Conservation (phyloP, 1,140 invertebrate species). For the Tetragnatha versicolor region DNA sequence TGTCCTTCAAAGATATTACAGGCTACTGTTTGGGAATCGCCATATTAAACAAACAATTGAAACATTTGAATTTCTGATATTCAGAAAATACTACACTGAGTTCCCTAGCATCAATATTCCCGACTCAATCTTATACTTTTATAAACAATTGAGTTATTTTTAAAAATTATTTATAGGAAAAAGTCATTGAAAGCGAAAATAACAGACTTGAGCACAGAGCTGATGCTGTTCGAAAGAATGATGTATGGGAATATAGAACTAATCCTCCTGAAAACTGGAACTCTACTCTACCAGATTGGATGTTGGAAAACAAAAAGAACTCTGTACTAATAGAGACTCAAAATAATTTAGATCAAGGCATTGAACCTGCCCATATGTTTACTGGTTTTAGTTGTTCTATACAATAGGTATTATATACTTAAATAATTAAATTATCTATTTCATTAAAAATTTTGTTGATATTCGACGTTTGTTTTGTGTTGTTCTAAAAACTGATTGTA, state of each 20-base stretch:
- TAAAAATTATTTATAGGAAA: constrained; percentile 67
- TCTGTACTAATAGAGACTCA: constrained; percentile 32
- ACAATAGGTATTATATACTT: not conserved
- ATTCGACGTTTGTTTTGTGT: not conserved
- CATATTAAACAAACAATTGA: not conserved
- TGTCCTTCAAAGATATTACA: not conserved
- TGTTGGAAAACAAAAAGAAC: constrained; percentile 40
- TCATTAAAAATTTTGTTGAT: not conserved
- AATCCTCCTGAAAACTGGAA: constrained; percentile 80
- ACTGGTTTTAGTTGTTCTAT: constrained; percentile 35
- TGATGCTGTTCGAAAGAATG: constrained; percentile 73
- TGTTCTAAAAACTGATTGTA: too few relatives aligned
- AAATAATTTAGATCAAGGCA: constrained; percentile 37
- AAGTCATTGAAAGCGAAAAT: constrained; percentile 76
- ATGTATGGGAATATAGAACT: constrained; percentile 79
- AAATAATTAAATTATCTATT: not conserved
- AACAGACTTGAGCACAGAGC: constrained; percentile 71
- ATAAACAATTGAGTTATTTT: not conserved
- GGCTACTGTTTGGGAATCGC: not conserved
- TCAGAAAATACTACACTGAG: not conserved
- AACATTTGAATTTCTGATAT: not conserved
- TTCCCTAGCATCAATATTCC: not conserved
- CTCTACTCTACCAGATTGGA: constrained; percentile 76
- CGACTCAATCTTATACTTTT: not conserved
- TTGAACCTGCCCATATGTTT: constrained; percentile 17